Conservation (phyloP, 2,888 invertebrate genomes). For the Meganola albula region DNA sequence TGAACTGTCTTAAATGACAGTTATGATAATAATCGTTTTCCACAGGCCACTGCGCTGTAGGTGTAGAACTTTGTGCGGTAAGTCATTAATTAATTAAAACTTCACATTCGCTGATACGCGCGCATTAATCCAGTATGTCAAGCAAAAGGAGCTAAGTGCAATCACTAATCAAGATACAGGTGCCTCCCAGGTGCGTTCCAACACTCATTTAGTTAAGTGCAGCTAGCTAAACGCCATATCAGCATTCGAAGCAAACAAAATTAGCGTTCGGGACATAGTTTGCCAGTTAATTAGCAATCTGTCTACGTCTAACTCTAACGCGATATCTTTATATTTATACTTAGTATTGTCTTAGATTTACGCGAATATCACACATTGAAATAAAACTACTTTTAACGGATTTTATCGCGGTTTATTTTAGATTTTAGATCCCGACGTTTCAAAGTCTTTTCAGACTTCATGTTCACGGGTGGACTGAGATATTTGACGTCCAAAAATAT, state of each 20-base stretch:
- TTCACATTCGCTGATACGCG: constrained; percentile 52
- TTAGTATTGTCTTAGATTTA: no score
- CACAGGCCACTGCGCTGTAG: constrained; percentile 26
- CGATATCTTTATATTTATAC: constrained; percentile 6
- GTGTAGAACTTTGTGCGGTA: constrained; percentile 31
- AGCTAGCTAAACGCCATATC: constrained; percentile 38
- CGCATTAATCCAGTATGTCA: constrained; percentile 57
- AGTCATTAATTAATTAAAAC: constrained; percentile 63
- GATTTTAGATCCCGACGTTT: no score
- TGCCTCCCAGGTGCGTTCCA: constrained; percentile 55
- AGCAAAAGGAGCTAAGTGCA: constrained; percentile 55
- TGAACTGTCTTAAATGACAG: constrained; percentile 36
- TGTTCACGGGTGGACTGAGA: no score
- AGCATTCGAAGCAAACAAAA: constrained; percentile 38
- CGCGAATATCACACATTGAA: no score
- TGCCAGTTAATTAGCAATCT: constrained; percentile 28
- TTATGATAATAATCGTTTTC: constrained; percentile 36
- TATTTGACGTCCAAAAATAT: no score
- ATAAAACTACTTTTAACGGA: no score
- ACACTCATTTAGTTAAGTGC: constrained; percentile 53
- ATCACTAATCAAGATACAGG: constrained; percentile 72
- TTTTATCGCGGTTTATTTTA: no score
- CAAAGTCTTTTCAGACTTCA: no score
- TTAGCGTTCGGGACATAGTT: constrained; percentile 34
- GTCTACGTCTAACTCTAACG: constrained; percentile 18